These are phyloP conservation scores for Teleiodes luculella DNA, from an alignment of 2,888 invertebrate genomes.

Conservation along the genomic window DNA sequence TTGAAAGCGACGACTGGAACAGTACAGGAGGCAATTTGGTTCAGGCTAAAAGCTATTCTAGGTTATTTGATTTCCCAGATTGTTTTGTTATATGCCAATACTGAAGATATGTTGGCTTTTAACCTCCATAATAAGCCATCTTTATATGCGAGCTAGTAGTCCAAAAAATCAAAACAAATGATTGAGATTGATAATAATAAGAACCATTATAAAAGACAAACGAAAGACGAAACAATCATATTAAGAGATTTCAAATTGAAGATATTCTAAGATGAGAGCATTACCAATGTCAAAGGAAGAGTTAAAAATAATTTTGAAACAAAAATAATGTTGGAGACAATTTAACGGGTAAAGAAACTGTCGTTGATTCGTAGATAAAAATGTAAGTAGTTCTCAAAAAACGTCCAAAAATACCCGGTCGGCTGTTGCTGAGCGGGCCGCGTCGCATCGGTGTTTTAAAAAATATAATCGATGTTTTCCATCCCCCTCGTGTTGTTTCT, in stretches of 20 bases:
- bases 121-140: no score
- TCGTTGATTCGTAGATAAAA: slow-evolving; percentile 15
- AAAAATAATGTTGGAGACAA: not conserved
- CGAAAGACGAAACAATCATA: not conserved
- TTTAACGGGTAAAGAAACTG: slow-evolving; percentile 1
- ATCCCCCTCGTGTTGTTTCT: slow-evolving; percentile 66
- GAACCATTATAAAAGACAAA: no score
- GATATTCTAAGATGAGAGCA: not conserved
- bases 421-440: slow-evolving; percentile 60
- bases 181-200: not conserved
- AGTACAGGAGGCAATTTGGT: slow-evolving; percentile 7
- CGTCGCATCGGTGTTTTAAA: slow-evolving; percentile 73
- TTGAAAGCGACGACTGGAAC: not conserved
- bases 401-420: slow-evolving; percentile 71
- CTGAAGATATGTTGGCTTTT: not conserved
- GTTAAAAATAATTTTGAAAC: not conserved
- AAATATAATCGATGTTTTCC: slow-evolving; percentile 66
- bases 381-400: slow-evolving; percentile 26
- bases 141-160: no score
- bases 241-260: not conserved
- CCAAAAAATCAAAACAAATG: no score
- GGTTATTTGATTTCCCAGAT: not conserved
- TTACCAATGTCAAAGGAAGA: not conserved
- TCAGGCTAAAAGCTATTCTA: not conserved
- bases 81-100: not conserved